These are phyloP conservation scores for Trachelus stipa DNA, from an alignment of 2,888 invertebrate species.

Conservation along the genomic window DNA sequence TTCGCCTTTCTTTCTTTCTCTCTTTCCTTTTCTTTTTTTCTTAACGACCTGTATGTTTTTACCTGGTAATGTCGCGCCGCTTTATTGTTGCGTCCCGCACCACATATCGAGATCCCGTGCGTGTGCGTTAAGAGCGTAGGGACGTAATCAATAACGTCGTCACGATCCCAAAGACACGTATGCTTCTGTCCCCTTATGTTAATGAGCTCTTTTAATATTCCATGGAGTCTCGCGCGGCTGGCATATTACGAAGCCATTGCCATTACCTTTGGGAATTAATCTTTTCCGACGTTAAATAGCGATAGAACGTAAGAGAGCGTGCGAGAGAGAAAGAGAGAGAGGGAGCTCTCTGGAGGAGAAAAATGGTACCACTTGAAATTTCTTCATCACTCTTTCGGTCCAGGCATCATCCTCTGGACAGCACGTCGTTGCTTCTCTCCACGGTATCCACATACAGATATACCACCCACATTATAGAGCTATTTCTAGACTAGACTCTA, in stretches of 20 bases:
- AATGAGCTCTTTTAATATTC: constrained; percentile 63
- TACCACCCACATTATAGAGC: too few species aligned
- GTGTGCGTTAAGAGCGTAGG: constrained; percentile 4
- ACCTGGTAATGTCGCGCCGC: constrained; percentile 4
- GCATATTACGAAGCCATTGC: constrained; percentile 7
- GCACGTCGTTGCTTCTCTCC: too few species aligned
- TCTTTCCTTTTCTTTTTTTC: background rate
- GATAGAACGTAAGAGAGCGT: background rate
- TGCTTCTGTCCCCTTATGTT: constrained; percentile 60
- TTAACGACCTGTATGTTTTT: constrained; percentile 1
- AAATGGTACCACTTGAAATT: too few species aligned
- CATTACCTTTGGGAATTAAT: constrained; percentile 6
- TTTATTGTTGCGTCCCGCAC: constrained; percentile 20
- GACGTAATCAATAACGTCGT: constrained; percentile 60
- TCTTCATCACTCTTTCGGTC: too few species aligned
- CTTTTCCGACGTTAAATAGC: constrained; percentile 7
- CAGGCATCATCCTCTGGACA: too few species aligned
- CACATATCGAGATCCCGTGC: constrained; percentile 16
- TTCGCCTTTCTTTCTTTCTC: constrained; percentile 15
- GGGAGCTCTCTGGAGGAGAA: too few species aligned
- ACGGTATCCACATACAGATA: too few species aligned
- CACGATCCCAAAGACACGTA: constrained; percentile 60
- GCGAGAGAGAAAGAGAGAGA: background rate
- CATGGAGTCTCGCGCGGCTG: constrained; percentile 28
- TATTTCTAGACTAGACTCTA: too few species aligned